phyloP scores from a whole-genome alignment of 2,888 invertebrate species.

The Eupithecia dodoneata region DNA sequence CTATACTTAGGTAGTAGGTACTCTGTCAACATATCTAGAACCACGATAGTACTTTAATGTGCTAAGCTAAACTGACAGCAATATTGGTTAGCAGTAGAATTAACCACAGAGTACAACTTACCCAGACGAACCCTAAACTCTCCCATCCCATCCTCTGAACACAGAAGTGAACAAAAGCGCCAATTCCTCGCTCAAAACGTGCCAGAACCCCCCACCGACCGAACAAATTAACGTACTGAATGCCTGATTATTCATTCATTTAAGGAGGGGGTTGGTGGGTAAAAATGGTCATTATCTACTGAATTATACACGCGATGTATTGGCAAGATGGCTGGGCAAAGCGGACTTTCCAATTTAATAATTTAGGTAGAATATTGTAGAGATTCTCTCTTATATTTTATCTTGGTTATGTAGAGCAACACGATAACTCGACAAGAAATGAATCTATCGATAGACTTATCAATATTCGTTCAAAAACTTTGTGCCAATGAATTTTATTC shows the following conservation, averaged over 20 bases:
- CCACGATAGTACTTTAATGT: not conserved
- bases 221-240: constrained; percentile 49
- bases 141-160: not conserved
- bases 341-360: not conserved
- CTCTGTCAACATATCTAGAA: too few species aligned
- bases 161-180: constrained; percentile 15
- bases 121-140: not conserved
- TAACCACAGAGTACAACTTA: not conserved
- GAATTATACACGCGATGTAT: constrained; percentile 28
- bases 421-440: not conserved
- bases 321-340: constrained; percentile 19
- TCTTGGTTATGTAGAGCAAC: not conserved
- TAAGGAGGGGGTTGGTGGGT: constrained; percentile 42
- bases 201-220: constrained; percentile 39
- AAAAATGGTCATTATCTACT: constrained; percentile 31
- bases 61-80: not conserved
- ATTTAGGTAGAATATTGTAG: not conserved
- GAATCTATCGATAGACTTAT: not conserved
- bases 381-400: not conserved
- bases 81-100: not conserved
- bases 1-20: too few species aligned
- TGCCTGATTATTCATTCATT: constrained; percentile 69
- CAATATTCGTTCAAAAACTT: not conserved
- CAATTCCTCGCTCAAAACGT: constrained; percentile 18
- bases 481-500: not conserved